Evolutionary conservation across 2,888 invertebrate species (phyloP), one percentile per base, ranked within the genome.

Genomic region (Eupeodes luniger): DNA sequence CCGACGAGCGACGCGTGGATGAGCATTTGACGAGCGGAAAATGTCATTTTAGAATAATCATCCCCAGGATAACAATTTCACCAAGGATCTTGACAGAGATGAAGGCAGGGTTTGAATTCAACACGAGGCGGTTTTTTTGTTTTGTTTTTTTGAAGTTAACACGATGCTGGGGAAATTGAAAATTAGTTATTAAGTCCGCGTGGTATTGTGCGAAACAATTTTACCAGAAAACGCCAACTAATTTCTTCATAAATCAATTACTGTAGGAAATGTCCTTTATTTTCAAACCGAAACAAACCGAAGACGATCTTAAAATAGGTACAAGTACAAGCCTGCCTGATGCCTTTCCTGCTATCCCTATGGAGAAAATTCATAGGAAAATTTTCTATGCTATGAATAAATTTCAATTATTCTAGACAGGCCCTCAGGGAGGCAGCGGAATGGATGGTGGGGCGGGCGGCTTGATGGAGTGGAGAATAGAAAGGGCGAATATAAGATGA

Each of bases 181-280:
- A 64, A 36, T 57, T 40, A 51, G 40, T 57, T 34, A 11, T 5
- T 4, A 57, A 69, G n/a, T 72, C 70, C 49, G 67, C 61, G 61
- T 70, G 49, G 55, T 77, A 61, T 82, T 64, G 36, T 53, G 40
- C 40, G 44, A 49, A 74, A 74, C 74, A 78, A 74, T 75, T 86
- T 82, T 74, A 86, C 69, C 78, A 78, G 67, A 75, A 79, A 59
- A 47, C 47, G 51, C 47, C 80, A 87, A 79, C 80, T 81, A 84
- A 87, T 87, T 80, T 62, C 49, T 80, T 74, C 62, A 84, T 84
- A 87, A 87, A 87, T 87, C 80, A 87, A 87, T 87, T 87, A 84
- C 84, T 34, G 64, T 59, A 7, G 62, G 47, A 80, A 77, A 72
- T 80, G 76, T 87, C 80, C 51, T 66, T 72, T 59, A 47, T 59